Percentiles rank a stretch among this genome's conserved stretches.
These are phyloP conservation scores for Calliphora vomitoria DNA, from an alignment of 2,888 invertebrate genomes.

Conservation along the genomic window DNA sequence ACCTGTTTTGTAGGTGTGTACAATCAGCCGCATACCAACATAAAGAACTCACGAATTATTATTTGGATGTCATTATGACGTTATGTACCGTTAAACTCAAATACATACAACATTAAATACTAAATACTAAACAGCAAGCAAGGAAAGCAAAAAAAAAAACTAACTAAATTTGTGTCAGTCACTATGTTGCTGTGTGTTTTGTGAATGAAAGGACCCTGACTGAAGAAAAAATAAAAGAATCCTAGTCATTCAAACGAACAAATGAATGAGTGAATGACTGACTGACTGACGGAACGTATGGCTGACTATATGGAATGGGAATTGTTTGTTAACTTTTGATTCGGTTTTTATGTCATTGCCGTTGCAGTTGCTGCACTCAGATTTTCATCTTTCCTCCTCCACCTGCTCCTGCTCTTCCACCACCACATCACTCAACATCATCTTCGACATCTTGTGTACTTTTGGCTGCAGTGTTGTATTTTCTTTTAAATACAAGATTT, in stretches of 20 bases:
- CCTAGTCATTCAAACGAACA: conserved; percentile 28
- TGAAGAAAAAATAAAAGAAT: conserved; percentile 19
- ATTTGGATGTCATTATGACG: conserved; percentile 65
- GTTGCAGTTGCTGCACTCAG: conserved; percentile 29
- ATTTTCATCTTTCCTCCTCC: not conserved
- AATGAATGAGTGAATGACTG: conserved; percentile 47
- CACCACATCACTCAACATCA: not conserved
- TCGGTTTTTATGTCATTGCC: conserved; percentile 47
- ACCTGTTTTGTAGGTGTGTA: not conserved
- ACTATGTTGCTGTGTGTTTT: conserved; percentile 22
- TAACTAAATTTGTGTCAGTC: conserved; percentile 29
- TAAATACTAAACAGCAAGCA: conserved; percentile 21
- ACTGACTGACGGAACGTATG: conserved; percentile 31
- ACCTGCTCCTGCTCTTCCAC: not conserved
- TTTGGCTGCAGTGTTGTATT: conserved; percentile 16
- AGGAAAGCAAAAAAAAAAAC: conserved; percentile 2
- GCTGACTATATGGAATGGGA: conserved; percentile 38
- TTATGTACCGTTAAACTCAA: conserved; percentile 56
- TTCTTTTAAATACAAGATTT: conserved; percentile 7
- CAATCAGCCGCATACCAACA: conserved; percentile 13
- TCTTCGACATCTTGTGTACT: conserved; percentile 1
- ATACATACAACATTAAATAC: conserved; percentile 42
- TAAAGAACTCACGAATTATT: conserved; percentile 31
- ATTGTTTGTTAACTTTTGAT: conserved; percentile 47
- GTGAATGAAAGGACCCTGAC: conserved; percentile 36